A percentile compares a stretch with the other conserved stretches of the same genome.
phyloP scores from a whole-genome alignment of 1,140 invertebrate genomes.

The Yoshiicerus persimilis region DNA sequence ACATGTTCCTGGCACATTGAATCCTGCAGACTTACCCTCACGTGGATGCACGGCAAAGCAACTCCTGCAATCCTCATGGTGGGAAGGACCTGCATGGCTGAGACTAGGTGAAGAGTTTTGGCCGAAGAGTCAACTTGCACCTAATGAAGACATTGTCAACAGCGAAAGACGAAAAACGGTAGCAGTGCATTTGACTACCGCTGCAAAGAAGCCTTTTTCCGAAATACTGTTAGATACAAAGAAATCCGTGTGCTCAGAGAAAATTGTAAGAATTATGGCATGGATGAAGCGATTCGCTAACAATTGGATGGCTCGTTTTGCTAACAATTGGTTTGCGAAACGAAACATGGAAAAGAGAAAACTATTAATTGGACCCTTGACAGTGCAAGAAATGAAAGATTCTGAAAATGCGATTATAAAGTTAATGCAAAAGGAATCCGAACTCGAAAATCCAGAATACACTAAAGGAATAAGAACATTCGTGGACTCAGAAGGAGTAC shows the following conservation, averaged over 20 bases:
- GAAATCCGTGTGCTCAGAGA: not conserved
- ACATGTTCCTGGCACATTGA: not conserved
- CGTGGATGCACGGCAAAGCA: not conserved
- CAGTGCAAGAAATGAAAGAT: not conserved
- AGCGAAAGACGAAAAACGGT: constrained; percentile 3
- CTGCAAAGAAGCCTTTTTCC: not conserved
- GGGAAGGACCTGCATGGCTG: constrained; percentile 1
- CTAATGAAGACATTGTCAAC: not conserved
- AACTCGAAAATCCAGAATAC: not conserved
- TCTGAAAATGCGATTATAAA: not conserved
- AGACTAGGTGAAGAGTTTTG: not conserved
- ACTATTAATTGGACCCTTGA: not conserved
- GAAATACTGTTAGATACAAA: not conserved
- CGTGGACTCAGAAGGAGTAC: not conserved
- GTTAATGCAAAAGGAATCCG: not conserved
- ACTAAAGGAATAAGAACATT: not conserved
- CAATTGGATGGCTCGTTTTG: too few species aligned
- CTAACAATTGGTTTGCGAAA: not conserved
- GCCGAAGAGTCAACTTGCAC: not conserved
- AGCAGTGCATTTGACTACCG: not conserved
- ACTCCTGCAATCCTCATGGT: not conserved
- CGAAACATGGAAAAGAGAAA: not conserved
- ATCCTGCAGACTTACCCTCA: not conserved
- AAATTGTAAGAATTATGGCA: not conserved
- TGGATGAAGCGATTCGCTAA: not conserved